Conservation (phyloP, 2,888 invertebrate genomes). For the Drosophila buzzatii region DNA sequence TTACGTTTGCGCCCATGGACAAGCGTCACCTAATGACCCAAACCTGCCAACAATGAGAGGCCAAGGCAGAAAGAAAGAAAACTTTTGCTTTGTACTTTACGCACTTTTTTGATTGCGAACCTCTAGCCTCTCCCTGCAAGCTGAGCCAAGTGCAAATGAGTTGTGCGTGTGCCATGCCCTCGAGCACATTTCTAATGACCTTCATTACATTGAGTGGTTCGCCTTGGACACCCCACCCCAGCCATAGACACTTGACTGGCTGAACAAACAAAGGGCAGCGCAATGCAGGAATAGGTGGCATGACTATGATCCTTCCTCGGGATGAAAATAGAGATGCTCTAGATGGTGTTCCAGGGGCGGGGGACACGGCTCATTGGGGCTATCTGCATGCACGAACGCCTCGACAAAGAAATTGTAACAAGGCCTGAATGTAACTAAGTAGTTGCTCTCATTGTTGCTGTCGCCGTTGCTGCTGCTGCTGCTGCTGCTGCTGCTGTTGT, state of each 20-base stretch:
- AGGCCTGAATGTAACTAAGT: conserved; percentile 35
- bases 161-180: conserved; percentile 47
- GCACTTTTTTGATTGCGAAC: conserved; percentile 55
- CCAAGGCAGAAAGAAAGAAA: conserved; percentile 41
- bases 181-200: conserved; percentile 77
- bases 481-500: conserved; percentile 3
- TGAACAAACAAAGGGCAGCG: conserved; percentile 38
- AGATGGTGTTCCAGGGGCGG: too few species aligned
- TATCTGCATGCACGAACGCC: conserved; percentile 56
- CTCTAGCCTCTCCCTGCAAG: conserved; percentile 25
- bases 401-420: conserved; percentile 33
- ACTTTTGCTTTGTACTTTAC: conserved; percentile 56
- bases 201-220: conserved; percentile 77
- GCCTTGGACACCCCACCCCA: background rate
- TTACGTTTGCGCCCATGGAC: conserved; percentile 75
- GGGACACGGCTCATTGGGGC: background rate
- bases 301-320: conserved; percentile 33
- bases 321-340: background rate
- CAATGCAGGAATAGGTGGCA: conserved; percentile 21
- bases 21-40: conserved; percentile 80
- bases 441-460: conserved; percentile 22
- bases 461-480: conserved; percentile 1
- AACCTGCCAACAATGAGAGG: conserved; percentile 63
- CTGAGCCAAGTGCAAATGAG: conserved; percentile 63
- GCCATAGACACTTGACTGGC: background rate